phyloP scores from a whole-genome alignment of 2,797 vertebrate species.

The Peromyscus eremicus region DNA sequence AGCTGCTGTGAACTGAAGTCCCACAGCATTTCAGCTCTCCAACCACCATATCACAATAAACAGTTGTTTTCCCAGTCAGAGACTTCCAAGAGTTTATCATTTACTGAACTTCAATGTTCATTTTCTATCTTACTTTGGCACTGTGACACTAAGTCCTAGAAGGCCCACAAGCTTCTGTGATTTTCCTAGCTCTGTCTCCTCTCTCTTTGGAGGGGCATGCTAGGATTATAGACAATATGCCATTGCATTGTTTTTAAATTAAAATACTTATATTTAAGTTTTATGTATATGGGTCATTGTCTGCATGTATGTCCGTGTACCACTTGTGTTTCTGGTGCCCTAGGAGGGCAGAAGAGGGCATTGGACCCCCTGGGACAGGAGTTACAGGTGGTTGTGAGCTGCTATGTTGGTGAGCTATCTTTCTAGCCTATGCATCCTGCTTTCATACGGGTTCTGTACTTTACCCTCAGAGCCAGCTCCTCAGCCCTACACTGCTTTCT shows the following conservation, averaged over 20 bases:
- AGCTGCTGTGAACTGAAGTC: background rate
- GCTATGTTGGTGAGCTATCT: background rate
- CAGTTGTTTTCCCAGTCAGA: background rate
- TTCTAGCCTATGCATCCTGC: background rate
- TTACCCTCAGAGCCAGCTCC: background rate
- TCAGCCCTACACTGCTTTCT: background rate
- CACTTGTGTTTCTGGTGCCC: background rate
- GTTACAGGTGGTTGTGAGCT: background rate
- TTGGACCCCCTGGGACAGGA: background rate
- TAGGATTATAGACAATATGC: background rate
- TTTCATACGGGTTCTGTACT: background rate
- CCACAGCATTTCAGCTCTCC: background rate
- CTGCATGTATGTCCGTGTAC: background rate
- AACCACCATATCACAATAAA: background rate
- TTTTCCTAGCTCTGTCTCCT: background rate
- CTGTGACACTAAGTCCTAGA: background rate
- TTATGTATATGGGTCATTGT: background rate
- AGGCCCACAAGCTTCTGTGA: background rate
- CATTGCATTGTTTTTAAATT: background rate
- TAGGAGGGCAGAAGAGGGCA: background rate
- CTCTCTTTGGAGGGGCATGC: background rate
- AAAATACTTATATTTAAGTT: background rate
- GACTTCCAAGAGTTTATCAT: background rate
- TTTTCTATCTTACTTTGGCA: background rate
- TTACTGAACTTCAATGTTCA: background rate